Evolutionary conservation across 92 coral and sea anemone species (phyloP).

Genomic region (Parazoanthus darwini): DNA sequence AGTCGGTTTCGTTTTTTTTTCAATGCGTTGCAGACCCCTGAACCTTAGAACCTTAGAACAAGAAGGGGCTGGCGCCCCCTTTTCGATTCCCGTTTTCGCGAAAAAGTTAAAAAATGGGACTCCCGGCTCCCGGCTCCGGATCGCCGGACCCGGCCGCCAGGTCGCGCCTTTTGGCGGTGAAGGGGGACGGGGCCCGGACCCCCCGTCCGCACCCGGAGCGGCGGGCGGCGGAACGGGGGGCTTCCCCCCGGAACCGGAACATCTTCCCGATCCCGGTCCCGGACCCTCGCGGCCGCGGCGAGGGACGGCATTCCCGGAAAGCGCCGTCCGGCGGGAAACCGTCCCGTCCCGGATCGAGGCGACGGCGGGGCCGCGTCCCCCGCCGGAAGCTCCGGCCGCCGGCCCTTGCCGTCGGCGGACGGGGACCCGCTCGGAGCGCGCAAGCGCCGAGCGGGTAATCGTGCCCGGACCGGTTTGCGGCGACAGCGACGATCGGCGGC

Average conservation of each 20-base stretch:
- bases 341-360: conserved; percentile 18
- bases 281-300: too few relatives aligned
- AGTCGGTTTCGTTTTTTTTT: too few relatives aligned
- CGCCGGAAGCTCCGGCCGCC: conserved; percentile 19
- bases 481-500: too few relatives aligned
- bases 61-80: too few relatives aligned
- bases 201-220: conserved; percentile 19
- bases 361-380: conserved; percentile 20
- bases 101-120: too few relatives aligned
- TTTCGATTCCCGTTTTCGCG: too few relatives aligned
- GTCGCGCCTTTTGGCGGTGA: conserved; percentile 17
- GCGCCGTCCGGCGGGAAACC: conserved; percentile 18
- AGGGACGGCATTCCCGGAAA: conserved; percentile 14
- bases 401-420: conserved; percentile 18
- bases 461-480: conserved; percentile 9
- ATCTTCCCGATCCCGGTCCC: too few relatives aligned
- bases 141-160: conserved; percentile 19
- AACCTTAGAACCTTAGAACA: too few relatives aligned
- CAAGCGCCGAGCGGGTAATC: conserved; percentile 17
- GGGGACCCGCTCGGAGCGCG: conserved; percentile 16
- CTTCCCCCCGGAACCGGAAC: too few relatives aligned
- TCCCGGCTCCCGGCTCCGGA: conserved; percentile 4
- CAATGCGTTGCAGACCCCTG: too few relatives aligned
- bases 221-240: conserved; percentile 12
- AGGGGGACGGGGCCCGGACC: conserved; percentile 19